phyloP scores from a whole-genome alignment of 1,140 invertebrate genomes.

The Drosophila pectinifera region DNA sequence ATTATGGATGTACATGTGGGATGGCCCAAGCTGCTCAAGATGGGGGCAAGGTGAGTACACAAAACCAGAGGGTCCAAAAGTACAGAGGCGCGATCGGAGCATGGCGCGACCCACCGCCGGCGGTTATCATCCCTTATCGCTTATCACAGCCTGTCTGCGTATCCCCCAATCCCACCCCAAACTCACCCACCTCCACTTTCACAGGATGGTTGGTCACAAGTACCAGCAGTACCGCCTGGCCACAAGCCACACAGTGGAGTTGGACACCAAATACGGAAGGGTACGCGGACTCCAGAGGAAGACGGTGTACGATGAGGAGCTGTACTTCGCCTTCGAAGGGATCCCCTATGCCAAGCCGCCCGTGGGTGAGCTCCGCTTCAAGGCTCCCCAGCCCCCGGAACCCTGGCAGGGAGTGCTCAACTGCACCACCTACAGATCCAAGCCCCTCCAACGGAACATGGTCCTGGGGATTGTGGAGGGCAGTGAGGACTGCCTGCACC shows the following conservation, averaged over 20 bases:
- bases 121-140: constrained; percentile 14
- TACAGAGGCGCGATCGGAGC: constrained; percentile 6
- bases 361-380: constrained; percentile 85
- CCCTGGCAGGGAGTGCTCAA: constrained; percentile 86
- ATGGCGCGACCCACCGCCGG: constrained; percentile 5
- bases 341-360: constrained; percentile 85
- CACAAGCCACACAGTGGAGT: constrained; percentile 44
- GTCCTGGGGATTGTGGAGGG: constrained; percentile 74
- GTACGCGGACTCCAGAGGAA: constrained; percentile 61
- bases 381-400: constrained; percentile 85
- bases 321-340: constrained; percentile 72
- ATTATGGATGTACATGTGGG: constrained; percentile 63
- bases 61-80: constrained; percentile 7
- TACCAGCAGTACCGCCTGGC: constrained; percentile 58
- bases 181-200: not conserved
- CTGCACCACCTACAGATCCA: constrained; percentile 78
- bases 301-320: constrained; percentile 65
- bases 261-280: constrained; percentile 58
- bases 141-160: not conserved
- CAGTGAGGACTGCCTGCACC: constrained; percentile 91
- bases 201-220: constrained; percentile 64
- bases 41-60: constrained; percentile 62
- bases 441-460: constrained; percentile 68
- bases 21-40: constrained; percentile 54
- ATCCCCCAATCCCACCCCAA: not conserved